Base-by-base conservation (phyloP, 1,140 invertebrate genomes). In the Eupeodes corollae region DNA sequence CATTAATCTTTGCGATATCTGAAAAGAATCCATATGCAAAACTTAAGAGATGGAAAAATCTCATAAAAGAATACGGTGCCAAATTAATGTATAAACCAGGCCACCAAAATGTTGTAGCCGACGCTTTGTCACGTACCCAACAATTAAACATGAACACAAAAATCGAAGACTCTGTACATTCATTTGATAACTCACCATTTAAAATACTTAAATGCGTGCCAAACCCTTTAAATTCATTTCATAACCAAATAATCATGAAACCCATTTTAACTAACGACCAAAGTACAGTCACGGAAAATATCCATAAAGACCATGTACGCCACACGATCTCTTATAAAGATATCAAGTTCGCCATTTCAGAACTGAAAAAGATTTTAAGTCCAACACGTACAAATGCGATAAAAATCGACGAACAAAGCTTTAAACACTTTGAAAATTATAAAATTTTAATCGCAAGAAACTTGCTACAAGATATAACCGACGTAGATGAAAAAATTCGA, bases 31-130 rank as follows among this genome's bases (percentile, higher is more conserved):
- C 58, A n/a, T 52, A 50, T 3, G 53, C 55, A 37, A 44, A 66
- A 50, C 46, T 74, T 3, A 52, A 61, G 1, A 48, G 69, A 41
- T n/a, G n/a, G n/a, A n/a, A n/a, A n/a, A n/a, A n/a, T n/a, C n/a
- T n/a, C n/a, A n/a, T n/a, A n/a, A n/a, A 49, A 19, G 55, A 64
- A 31, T 71, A 67, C 54, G 48, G 65, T 41, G 59, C 62, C 46
- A 44, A 61, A 47, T 56, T 73, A 21, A 16, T 42, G 15, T 54
- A 56, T 18, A 57, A 55, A 31, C 51, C 50, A 13, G 57, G 55
- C 8, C 51, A 32, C 46, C 10, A 16, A 13, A 60, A 58, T 49
- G n/a, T 38, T 16, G 38, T 41, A 6, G 47, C 43, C 3, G 51
- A 52, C 18, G 47, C 46, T 6, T 26, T 52, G 6, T 48, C 44